Evolutionary conservation across 2,888 invertebrate species (phyloP), one percentile per base, ranked within the genome.

Genomic region (Pandemis corylana): DNA sequence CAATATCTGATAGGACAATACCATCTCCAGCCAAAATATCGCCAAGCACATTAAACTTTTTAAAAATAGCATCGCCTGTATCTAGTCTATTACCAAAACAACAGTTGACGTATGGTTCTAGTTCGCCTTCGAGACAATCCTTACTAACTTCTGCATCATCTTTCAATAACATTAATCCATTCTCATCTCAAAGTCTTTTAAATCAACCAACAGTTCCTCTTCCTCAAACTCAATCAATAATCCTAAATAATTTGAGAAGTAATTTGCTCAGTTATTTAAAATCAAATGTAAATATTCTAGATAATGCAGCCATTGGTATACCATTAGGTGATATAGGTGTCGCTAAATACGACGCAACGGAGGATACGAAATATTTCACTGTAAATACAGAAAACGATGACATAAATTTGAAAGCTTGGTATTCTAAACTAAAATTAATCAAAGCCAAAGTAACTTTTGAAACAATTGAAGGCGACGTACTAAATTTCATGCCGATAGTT

Each of bases 401-500:
- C 1, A 77, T 83, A 2, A 68, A 71, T 1, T 3, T 83, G 1
- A 82, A 77, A 77, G 68, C 78, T 4, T 83, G 83, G 84, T 72
- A 75, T 51, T 80, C 81, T 0, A 79, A 78, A 15, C 5, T 80
- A 0, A 81, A 77, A 77, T 6, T 82, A n/a, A 68, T 79, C 0
- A 66, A 80, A 80, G 79, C 77, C 0, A 80, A 80, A 77, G 6
- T 83, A 0, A 75, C 76, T 41, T 12, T 83, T 0, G 82, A 80
- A 71, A 73, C 76, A 2, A 75, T 74, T 36, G 78, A 81, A 28
- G 9, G 73, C 4, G 53, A 75, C 4, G 78, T 80, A 0, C 77
- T 68, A 0, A 83, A 83, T 62, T 83, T 83, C 2, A 77, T 82
- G 68, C 82, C 83, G 0, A 28, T 83, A 7, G 72, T 82, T 0